phyloP scores from a whole-genome alignment of 2,113 vertebrate genomes.

The Nothoprocta pentlandii region DNA sequence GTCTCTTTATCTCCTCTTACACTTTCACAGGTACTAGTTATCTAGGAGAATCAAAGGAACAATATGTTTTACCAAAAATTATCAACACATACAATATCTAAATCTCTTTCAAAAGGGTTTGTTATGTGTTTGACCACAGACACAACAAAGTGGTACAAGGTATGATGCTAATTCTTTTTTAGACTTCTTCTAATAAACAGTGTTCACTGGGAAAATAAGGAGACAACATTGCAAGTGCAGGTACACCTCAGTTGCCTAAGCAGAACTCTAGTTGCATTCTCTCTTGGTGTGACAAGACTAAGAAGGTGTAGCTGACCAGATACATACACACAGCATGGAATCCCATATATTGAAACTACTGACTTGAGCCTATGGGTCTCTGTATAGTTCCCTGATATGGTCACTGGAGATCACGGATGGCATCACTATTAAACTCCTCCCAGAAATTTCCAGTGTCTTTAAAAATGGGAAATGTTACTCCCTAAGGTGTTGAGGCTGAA shows the following conservation, averaged over 20 bases:
- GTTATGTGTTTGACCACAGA: background rate
- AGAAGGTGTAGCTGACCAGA: background rate
- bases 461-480: background rate
- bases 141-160: accelerated
- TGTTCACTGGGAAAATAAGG: background rate
- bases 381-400: accelerated
- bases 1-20: background rate
- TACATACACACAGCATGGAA: background rate
- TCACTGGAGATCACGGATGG: background rate
- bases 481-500: background rate
- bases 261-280: background rate
- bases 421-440: background rate
- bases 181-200: background rate
- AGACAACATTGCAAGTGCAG: background rate
- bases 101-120: background rate
- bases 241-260: background rate
- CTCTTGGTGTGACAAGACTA: background rate
- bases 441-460: background rate
- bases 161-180: background rate
- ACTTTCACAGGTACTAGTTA: background rate
- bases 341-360: background rate
- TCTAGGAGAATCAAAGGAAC: background rate
- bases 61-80: background rate
- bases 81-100: background rate
- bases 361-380: background rate